phyloP scores from a whole-genome alignment of 2,113 vertebrate genomes.

The Gambusia holbrooki region DNA sequence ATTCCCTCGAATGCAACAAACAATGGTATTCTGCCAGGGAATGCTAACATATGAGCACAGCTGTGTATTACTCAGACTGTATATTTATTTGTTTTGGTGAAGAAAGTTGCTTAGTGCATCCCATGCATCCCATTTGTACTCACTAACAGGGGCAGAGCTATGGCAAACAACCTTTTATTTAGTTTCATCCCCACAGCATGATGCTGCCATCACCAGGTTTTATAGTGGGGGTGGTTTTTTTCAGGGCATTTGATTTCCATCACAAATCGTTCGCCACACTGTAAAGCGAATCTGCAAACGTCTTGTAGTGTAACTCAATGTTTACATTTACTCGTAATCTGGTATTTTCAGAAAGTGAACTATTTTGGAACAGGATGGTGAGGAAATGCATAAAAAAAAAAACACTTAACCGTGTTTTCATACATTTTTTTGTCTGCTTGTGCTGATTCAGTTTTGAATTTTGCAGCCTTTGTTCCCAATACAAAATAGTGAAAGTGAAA shows the following conservation, averaged over 20 bases:
- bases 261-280: too few species aligned
- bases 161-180: too few species aligned
- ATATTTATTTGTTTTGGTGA: not conserved
- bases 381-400: not conserved
- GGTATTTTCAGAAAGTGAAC: not conserved
- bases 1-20: too few species aligned
- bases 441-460: not conserved
- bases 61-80: too few species aligned
- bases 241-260: too few species aligned
- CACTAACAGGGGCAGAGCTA: too few species aligned
- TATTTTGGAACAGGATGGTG: not conserved
- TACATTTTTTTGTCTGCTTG: not conserved
- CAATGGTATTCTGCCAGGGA: too few species aligned
- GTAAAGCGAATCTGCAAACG: too few species aligned
- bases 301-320: not conserved
- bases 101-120: not conserved
- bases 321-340: not conserved
- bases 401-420: not conserved
- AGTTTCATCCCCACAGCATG: too few species aligned
- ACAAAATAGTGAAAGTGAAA: conserved; percentile 45
- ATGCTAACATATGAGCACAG: too few species aligned
- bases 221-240: too few species aligned
- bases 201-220: too few species aligned
- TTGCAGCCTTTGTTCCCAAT: not conserved
- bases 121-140: not conserved